These are phyloP conservation scores for Sebastes variabilis DNA, from an alignment of 2,797 vertebrate species.

Conservation along the genomic window DNA sequence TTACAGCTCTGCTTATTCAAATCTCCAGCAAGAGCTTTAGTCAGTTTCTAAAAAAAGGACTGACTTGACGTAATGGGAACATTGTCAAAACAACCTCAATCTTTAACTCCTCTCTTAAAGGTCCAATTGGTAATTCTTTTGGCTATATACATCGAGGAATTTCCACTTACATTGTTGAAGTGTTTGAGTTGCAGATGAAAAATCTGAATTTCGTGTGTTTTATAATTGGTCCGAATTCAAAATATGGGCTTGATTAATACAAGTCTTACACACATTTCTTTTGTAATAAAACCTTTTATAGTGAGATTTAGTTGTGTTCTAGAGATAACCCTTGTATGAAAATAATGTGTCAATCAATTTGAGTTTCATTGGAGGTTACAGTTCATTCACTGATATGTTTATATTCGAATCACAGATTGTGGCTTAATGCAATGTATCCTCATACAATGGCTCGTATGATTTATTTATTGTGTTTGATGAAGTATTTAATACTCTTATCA, in stretches of 20 bases:
- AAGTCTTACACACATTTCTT: background rate
- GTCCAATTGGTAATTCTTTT: background rate
- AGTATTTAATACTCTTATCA: no score
- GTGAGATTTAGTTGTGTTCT: background rate
- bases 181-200: background rate
- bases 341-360: background rate
- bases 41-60: constrained; percentile 49
- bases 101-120: constrained; percentile 21
- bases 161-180: background rate
- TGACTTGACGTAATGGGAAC: constrained; percentile 64
- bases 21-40: constrained; percentile 43
- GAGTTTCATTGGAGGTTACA: background rate
- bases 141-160: background rate
- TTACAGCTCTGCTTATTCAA: constrained; percentile 39
- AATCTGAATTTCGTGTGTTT: background rate
- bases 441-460: no score
- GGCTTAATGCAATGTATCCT: background rate
- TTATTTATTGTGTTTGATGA: no score
- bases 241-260: background rate
- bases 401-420: background rate
- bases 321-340: background rate
- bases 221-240: background rate
- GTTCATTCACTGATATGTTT: background rate
- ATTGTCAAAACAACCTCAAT: constrained; percentile 41
- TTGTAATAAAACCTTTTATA: background rate